Evolutionary conservation across 37 sponge, comb jelly and placozoan species (phyloP).

Genomic region (Dysidea cf. avara): DNA sequence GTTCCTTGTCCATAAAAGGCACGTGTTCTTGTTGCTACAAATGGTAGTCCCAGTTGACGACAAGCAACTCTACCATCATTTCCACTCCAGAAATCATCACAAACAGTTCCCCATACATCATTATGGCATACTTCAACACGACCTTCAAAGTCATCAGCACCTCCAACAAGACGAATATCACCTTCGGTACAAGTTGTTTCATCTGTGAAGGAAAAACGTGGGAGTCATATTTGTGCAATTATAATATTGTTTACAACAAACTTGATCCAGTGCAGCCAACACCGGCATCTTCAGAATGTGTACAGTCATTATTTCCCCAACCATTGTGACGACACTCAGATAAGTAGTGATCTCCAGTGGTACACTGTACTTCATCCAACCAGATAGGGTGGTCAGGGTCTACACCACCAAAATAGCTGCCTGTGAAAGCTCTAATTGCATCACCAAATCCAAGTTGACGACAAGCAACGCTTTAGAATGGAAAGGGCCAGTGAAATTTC

Average conservation of each 20-base stretch:
- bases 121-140: constrained; percentile 26
- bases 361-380: too few species aligned
- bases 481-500: too few species aligned
- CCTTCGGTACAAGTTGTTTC: constrained; percentile 1
- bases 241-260: too few species aligned
- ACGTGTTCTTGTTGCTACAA: neutral
- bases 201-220: too few species aligned
- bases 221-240: neutral
- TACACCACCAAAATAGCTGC: too few species aligned
- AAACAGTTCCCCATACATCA: constrained; percentile 24
- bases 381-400: too few species aligned
- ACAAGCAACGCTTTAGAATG: too few species aligned
- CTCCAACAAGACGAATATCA: constrained; percentile 25
- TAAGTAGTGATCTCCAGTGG: too few species aligned
- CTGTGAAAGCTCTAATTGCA: too few species aligned
- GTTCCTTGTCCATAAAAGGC: constrained; percentile 16
- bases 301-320: constrained; percentile 12
- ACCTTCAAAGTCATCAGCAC: constrained; percentile 11
- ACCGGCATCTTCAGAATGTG: constrained; percentile 35
- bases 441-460: too few species aligned
- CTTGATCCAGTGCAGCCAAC: constrained; percentile 9
- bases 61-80: constrained; percentile 22
- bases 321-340: neutral
- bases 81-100: constrained; percentile 14
- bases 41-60: constrained; percentile 6